Percentiles rank a stretch among this genome's conserved stretches.
phyloP scores from a whole-genome alignment of 2,888 invertebrate species.

The Nesidiocoris tenuis region DNA sequence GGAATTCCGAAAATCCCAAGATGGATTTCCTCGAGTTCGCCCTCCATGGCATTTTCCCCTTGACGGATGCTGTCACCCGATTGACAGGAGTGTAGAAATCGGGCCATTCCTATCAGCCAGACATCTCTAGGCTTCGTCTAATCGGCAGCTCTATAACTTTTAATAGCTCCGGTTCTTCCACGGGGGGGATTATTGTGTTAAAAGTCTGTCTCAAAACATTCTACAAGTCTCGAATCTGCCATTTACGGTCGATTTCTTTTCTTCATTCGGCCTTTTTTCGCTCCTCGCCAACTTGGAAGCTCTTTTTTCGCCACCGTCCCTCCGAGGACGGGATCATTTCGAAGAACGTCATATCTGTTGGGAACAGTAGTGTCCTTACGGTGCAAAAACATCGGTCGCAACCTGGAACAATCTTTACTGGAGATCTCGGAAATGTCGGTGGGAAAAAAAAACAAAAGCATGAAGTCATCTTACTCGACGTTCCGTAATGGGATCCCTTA shows the following conservation, averaged over 20 bases:
- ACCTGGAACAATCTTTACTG: conserved; percentile 7
- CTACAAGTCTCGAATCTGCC: conserved; percentile 17
- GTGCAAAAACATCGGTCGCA: conserved; percentile 29
- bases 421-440: not conserved
- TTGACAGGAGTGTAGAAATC: conserved; percentile 40
- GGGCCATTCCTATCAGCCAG: conserved; percentile 17
- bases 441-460: conserved; percentile 12
- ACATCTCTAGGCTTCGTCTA: conserved; percentile 15
- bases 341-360: conserved; percentile 36
- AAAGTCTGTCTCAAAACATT: conserved; percentile 35
- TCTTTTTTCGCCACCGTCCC: not conserved
- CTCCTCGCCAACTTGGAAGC: not conserved
- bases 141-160: conserved; percentile 26
- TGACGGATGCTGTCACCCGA: conserved; percentile 28
- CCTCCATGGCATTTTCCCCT: conserved; percentile 16
- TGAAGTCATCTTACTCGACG: conserved; percentile 19
- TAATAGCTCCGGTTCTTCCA: conserved; percentile 33
- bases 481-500: conserved; percentile 1
- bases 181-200: conserved; percentile 35
- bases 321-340: conserved; percentile 7
- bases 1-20: not conserved
- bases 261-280: conserved; percentile 22
- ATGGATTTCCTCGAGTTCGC: not conserved
- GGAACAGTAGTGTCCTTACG: conserved; percentile 30
- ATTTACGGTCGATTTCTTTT: conserved; percentile 29